phyloP scores from a whole-genome alignment of 2,888 invertebrate genomes.

The Melieria picta region DNA sequence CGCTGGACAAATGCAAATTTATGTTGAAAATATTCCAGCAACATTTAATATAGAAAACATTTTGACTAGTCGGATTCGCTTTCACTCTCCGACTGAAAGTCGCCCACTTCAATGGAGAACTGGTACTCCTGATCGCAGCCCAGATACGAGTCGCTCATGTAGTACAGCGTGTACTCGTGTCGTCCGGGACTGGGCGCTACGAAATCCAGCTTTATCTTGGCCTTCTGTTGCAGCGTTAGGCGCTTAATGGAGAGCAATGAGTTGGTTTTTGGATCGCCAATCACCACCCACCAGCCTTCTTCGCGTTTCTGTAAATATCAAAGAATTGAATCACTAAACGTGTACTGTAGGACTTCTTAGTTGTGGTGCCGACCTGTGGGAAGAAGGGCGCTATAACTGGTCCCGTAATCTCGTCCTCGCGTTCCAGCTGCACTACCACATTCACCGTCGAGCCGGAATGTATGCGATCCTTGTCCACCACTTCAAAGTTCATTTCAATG shows the following conservation, averaged over 20 bases:
- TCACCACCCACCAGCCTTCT: conserved; percentile 98
- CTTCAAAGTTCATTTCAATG: conserved; percentile 94
- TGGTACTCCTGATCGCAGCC: conserved; percentile 99
- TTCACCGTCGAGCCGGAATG: conserved; percentile 87
- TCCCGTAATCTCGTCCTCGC: conserved; percentile 96
- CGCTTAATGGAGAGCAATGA: conserved; percentile 96
- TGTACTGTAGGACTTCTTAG: not conserved
- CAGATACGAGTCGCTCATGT: conserved; percentile 99
- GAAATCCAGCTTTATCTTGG: conserved; percentile 80
- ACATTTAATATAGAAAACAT: not conserved
- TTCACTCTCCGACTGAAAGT: conserved; percentile 74
- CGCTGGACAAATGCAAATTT: conserved; percentile 13
- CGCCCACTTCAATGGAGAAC: conserved; percentile 85
- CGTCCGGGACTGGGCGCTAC: conserved; percentile 90
- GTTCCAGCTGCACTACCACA: conserved; percentile 89
- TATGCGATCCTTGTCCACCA: conserved; percentile 81
- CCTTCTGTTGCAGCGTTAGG: conserved; percentile 91
- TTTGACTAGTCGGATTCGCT: conserved; percentile 67
- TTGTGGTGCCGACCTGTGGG: conserved; percentile 78
- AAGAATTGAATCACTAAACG: not conserved
- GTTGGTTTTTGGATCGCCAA: conserved; percentile 95
- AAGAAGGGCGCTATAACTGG: conserved; percentile 98
- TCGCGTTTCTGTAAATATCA: conserved; percentile 77
- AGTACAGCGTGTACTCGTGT: conserved; percentile 94
- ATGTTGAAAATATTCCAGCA: not conserved